Percentiles rank a stretch among this genome's conserved stretches.
These are phyloP conservation scores for Zaprionus africanus DNA, from an alignment of 1,140 invertebrate species.

Conservation along the genomic window DNA sequence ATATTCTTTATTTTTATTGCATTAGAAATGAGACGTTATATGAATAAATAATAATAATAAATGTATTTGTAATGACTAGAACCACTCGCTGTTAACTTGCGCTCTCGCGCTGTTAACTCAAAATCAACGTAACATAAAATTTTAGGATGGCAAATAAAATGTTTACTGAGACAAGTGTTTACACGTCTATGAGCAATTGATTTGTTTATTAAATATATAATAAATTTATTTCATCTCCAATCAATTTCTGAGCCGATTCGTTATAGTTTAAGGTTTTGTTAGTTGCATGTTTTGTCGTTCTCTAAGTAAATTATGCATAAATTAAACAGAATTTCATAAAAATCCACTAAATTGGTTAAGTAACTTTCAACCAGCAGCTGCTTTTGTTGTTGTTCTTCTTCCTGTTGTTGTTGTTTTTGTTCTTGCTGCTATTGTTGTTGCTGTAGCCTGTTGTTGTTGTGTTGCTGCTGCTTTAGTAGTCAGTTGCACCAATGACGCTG, in stretches of 20 bases:
- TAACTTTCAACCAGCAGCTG: slow-evolving; percentile 59
- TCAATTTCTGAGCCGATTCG: slow-evolving; percentile 66
- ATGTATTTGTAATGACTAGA: slow-evolving; percentile 75
- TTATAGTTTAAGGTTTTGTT: slow-evolving; percentile 65
- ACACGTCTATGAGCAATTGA: slow-evolving; percentile 37
- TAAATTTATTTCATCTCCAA: slow-evolving; percentile 70
- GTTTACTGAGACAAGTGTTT: slow-evolving; percentile 34
- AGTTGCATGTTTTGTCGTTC: slow-evolving; percentile 42
- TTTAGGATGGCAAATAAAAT: slow-evolving; percentile 46
- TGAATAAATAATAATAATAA: slow-evolving; percentile 27
- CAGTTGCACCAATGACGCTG: slow-evolving; percentile 92
- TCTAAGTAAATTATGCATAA: slow-evolving; percentile 76
- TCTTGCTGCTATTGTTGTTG: slow-evolving; percentile 37
- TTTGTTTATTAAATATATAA: slow-evolving; percentile 47
- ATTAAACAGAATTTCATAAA: slow-evolving; percentile 79
- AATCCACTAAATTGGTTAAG: slow-evolving; percentile 78
- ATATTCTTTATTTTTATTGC: slow-evolving; percentile 53
- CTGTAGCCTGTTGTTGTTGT: slow-evolving; percentile 20
- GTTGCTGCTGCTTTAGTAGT: slow-evolving; percentile 86
- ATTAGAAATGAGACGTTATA: slow-evolving; percentile 51
- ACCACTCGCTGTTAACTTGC: slow-evolving; percentile 64
- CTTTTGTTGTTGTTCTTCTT: slow-evolving; percentile 43
- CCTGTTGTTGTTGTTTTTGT: slow-evolving; percentile 52
- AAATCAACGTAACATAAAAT: slow-evolving; percentile 61
- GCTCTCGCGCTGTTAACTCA: slow-evolving; percentile 48